Evolutionary conservation across 2,888 invertebrate genomes (phyloP), one percentile per base, ranked within the genome.

Genomic region (Drosophila lacicola): DNA sequence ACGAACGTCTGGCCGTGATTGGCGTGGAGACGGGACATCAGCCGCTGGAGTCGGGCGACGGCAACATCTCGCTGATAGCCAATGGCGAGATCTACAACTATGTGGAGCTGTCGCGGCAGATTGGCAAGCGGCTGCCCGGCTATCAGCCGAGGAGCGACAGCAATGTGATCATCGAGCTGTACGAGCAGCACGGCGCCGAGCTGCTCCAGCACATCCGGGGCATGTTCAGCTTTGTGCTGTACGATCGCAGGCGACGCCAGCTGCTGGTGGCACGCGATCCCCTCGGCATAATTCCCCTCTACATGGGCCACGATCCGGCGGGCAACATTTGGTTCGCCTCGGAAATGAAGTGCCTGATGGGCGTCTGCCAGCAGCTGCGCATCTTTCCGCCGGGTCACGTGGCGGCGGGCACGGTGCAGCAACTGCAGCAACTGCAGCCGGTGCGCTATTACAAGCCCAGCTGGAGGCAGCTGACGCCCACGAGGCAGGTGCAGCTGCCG

Each of bases 81-180:
- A 92, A 91, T 56, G 91, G 90, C 2, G 91, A 92, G 69, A 91
- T 92, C 21, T 92, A 92, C 73, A 92, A 92, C 64, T 92, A 91
- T 39, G 42, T 87, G 45, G 84, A 91, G 45, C 67, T 89, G 17
- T 57, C 89, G 3, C 66, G 71, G 10, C 80, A 81, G 62, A 90
- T 92, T 33, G 85, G 79, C 5, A 80, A 90, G 36, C 78, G 78
- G n/a, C 49, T 84, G 10, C 80, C 78, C 1, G 83, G 78, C 11
- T 92, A 92, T 63, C 64, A 73, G 9, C 90, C 91, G 2, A 87
- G 84, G 50, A 92, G 91, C 56, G 91, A 92, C 64, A 88, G 89
- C 74, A 90, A 90, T 67, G 91, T 92, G 0, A 88, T 92, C 6
- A 81, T 92, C 47, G 91, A 90, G 41, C 63, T 92, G 33, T 92